Conservation (phyloP, 2,888 invertebrate species). For the Acrobasis suavella region DNA sequence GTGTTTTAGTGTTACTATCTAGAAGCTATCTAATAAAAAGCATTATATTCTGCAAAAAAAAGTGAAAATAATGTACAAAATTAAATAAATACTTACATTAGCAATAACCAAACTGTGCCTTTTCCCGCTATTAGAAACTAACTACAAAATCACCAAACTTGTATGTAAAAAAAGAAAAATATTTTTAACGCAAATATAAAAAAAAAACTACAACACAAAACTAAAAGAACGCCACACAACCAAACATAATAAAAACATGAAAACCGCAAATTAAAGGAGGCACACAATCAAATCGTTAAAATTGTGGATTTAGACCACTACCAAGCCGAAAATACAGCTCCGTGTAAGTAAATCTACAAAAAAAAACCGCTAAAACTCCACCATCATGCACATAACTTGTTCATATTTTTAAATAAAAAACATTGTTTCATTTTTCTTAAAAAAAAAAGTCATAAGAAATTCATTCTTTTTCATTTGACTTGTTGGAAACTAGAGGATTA, state of each 20-base stretch:
- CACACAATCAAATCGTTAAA: neutral
- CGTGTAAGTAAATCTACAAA: constrained; percentile 23
- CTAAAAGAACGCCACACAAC: no score
- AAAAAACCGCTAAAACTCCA: constrained; percentile 24
- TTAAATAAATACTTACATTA: constrained; percentile 36
- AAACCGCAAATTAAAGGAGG: constrained; percentile 29
- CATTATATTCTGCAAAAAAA: constrained; percentile 14
- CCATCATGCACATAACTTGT: neutral
- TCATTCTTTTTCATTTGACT: no score
- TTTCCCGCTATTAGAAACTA: constrained; percentile 20
- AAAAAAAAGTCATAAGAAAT: constrained; percentile 26
- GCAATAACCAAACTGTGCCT: constrained; percentile 20
- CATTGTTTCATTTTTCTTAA: no score
- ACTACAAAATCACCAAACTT: constrained; percentile 37
- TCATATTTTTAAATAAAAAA: no score
- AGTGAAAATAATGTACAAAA: constrained; percentile 18
- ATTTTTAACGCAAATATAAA: neutral
- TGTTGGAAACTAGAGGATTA: no score
- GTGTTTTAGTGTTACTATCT: neutral
- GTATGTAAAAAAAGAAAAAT: constrained; percentile 32
- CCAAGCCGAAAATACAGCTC: no score
- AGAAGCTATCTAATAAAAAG: constrained; percentile 27
- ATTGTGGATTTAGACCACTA: no score
- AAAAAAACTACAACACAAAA: no score
- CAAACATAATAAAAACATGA: constrained; percentile 19